Percentiles rank a stretch among this genome's conserved stretches.
phyloP scores from a whole-genome alignment of 2,888 invertebrate species.

The Amphipyra tragopoginis region DNA sequence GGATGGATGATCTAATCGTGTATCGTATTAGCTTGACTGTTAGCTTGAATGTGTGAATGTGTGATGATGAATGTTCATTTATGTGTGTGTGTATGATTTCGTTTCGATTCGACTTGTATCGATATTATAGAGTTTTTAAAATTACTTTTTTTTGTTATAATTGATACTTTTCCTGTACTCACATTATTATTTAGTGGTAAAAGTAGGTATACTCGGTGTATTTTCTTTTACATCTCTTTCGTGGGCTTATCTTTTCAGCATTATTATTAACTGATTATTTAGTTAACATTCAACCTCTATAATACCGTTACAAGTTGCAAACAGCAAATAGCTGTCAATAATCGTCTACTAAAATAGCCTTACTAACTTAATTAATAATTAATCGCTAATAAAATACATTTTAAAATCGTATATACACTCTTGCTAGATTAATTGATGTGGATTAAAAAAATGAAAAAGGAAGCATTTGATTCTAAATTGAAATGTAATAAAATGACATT shows the following conservation, averaged over 20 bases:
- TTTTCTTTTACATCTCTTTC: too few species aligned
- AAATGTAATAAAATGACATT: conserved; percentile 87
- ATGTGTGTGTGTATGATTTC: conserved; percentile 61
- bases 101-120: conserved; percentile 70
- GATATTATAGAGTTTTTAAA: conserved; percentile 64
- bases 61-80: conserved; percentile 59
- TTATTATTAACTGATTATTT: neutral
- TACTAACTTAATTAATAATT: conserved; percentile 86
- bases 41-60: conserved; percentile 60
- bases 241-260: too few species aligned
- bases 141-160: neutral
- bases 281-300: conserved; percentile 43
- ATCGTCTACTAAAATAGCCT: conserved; percentile 88
- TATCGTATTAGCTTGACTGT: conserved; percentile 66
- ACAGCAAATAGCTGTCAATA: conserved; percentile 70
- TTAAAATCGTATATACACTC: conserved; percentile 78
- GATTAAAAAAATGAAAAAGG: conserved; percentile 76
- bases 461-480: conserved; percentile 90
- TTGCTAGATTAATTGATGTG: conserved; percentile 85
- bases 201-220: too few species aligned
- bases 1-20: conserved; percentile 68
- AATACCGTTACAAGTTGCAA: conserved; percentile 70
- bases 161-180: too few species aligned
- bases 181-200: too few species aligned
- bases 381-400: conserved; percentile 77